phyloP scores from a whole-genome alignment of 2,797 vertebrate species.

The Meda fulgida region DNA sequence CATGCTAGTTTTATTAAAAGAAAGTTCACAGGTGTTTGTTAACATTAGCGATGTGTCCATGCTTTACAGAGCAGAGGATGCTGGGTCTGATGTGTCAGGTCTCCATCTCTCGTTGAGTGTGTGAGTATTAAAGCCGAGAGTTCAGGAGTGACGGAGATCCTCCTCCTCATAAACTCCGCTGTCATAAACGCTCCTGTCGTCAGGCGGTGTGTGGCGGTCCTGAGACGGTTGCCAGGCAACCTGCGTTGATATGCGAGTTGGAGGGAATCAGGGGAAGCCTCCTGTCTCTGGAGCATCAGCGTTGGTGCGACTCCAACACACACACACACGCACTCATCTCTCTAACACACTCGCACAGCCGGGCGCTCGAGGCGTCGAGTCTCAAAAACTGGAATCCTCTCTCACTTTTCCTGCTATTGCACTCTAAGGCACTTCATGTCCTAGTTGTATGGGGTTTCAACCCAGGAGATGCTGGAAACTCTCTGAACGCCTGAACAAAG shows the following conservation, averaged over 20 bases:
- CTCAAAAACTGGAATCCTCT: conserved; percentile 20
- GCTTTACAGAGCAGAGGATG: conserved; percentile 2
- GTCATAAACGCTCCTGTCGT: conserved; percentile 75
- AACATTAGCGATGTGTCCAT: not conserved
- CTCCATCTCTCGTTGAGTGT: not conserved
- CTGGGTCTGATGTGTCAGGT: not conserved
- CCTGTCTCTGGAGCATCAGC: conserved; percentile 72
- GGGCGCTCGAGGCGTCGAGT: conserved; percentile 9
- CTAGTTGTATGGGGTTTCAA: conserved; percentile 8
- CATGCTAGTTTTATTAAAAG: not conserved
- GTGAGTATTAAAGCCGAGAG: conserved; percentile 23
- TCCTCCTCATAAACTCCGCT: conserved; percentile 69
- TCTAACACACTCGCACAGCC: conserved; percentile 15
- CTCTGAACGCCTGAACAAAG: conserved; percentile 30
- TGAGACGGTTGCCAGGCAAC: conserved; percentile 88
- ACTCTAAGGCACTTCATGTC: conserved; percentile 29
- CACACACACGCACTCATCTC: conserved; percentile 60
- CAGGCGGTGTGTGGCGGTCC: conserved; percentile 79
- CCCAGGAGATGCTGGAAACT: conserved; percentile 13
- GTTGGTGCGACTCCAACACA: conserved; percentile 60
- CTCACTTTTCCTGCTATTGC: not conserved
- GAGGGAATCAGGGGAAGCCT: conserved; percentile 82
- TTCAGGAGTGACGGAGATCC: conserved; percentile 60
- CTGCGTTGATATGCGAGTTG: conserved; percentile 82
- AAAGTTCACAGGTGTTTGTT: not conserved